Base-by-base conservation (phyloP, 92 coral and sea anemone genomes). In the Metridium senile region DNA sequence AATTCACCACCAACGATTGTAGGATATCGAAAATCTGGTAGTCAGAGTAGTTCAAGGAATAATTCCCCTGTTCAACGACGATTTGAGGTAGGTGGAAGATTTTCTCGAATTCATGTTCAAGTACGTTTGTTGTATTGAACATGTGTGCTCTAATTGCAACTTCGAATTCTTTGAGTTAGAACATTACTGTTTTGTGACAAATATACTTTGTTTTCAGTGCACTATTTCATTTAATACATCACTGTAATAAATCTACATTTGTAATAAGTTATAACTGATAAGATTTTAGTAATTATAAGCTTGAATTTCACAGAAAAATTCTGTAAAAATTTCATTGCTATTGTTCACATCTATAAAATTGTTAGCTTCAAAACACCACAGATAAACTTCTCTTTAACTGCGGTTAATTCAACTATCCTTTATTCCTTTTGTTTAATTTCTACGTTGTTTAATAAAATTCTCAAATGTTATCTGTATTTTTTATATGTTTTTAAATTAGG, bases 41-140 rank as follows among this genome's bases (percentile, higher is more conserved):
- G 97, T 77, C 97, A 93, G 26, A 93, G 78, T 58, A 92, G 97
- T 32, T 96, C 99, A 0, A 83, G 94, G 68, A 87, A 91, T 49
- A 93, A 82, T 83, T 96, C 99, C 0, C 93, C 93, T 22, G 89
- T 83, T 16, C 94, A 87, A 52, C 82, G 93, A 74, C 74, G 97
- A 76, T 81, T 79, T 75, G 99, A 96, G 97, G 99, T 96, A 72
- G 53, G 85, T 39, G n/a, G n/a, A n/a, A n/a, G n/a, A n/a, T n/a
- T n/a, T n/a, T 70, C 26, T 9, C 4, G 28, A n/a, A 17, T 35
- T 26, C 35, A 27, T 25, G 25, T 21, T 54, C n/a, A 19, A 54
- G 25, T 54, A 3, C 17, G 25, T 9, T 54, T 10, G 3, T 39
- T 6, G 8, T 39, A 13, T 39, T 39, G 6, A 39, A 6, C 49